A percentile compares a stretch with the other conserved stretches of the same genome.
Conservation (phyloP, 2,888 invertebrate genomes). For the Drosophila pseudotakahashii region DNA sequence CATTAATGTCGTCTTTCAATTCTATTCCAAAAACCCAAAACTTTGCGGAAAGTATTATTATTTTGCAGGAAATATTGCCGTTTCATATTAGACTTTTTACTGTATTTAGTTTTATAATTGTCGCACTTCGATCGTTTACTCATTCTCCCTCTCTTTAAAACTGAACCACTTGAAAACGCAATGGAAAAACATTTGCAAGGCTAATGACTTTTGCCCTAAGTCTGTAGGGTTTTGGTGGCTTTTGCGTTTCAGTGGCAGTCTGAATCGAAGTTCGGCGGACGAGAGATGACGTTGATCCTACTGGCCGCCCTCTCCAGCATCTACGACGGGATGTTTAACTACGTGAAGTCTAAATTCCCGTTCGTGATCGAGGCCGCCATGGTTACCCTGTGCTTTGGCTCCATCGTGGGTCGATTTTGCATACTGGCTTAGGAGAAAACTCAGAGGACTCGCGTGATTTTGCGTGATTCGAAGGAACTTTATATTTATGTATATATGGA, state of each 20-base stretch:
- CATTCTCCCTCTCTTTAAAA: background rate
- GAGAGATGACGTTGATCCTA: constrained; percentile 67
- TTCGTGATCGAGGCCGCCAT: constrained; percentile 79
- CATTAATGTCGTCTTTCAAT: no score
- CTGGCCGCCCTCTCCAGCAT: constrained; percentile 59
- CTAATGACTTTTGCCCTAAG: constrained; percentile 28
- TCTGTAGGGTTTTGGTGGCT: constrained; percentile 12
- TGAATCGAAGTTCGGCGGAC: constrained; percentile 41
- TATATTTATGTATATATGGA: constrained; percentile 44
- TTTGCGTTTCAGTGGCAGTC: constrained; percentile 46
- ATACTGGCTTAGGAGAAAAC: constrained; percentile 44
- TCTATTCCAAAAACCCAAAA: no score
- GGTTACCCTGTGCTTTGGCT: constrained; percentile 77
- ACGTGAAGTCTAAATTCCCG: constrained; percentile 77
- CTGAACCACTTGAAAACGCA: constrained; percentile 8
- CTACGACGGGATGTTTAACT: constrained; percentile 70
- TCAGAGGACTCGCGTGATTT: constrained; percentile 1
- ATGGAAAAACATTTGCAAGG: constrained; percentile 40
- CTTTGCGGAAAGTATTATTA: no score
- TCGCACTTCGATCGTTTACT: constrained; percentile 22
- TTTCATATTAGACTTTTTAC: background rate
- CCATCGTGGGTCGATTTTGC: constrained; percentile 76
- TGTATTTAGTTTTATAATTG: background rate
- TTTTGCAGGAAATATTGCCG: no score
- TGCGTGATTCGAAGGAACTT: constrained; percentile 46